Percentiles rank a stretch among this genome's conserved stretches.
phyloP scores from a whole-genome alignment of 2,113 vertebrate genomes.

The rabbit (Oryctolagus cuniculus) region DNA sequence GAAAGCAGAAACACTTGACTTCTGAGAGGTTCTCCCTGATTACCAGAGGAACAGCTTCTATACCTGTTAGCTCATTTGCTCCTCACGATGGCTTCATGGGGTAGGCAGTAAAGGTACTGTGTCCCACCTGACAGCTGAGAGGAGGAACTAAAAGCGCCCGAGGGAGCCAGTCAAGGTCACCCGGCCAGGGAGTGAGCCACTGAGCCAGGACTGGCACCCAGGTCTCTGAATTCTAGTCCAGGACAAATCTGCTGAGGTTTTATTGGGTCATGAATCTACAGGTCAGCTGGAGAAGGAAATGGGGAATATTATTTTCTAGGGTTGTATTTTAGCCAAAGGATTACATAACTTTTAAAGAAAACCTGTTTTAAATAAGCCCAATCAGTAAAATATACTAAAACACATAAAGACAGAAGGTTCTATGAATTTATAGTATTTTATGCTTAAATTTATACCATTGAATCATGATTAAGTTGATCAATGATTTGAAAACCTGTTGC shows the following conservation, averaged over 20 bases:
- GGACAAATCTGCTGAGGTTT: slow-evolving; percentile 29
- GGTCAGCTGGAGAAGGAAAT: background rate
- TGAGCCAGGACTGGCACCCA: background rate
- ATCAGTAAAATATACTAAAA: background rate
- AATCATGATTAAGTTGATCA: background rate
- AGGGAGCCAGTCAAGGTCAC: slow-evolving; percentile 43
- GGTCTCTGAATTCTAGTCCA: slow-evolving; percentile 36
- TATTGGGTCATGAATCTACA: background rate
- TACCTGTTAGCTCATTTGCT: background rate
- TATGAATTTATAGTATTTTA: background rate
- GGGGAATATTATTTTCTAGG: background rate
- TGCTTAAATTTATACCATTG: background rate
- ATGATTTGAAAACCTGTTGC: background rate
- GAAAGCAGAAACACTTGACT: background rate
- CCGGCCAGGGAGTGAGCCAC: background rate
- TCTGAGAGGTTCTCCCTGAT: background rate
- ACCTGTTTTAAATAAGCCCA: background rate
- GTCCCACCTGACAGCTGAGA: background rate
- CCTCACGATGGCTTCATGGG: background rate
- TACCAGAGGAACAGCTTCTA: slow-evolving; percentile 38
- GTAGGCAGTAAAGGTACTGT: background rate
- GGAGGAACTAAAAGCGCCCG: background rate
- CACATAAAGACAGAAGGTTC: background rate
- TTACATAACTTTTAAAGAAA: slow-evolving; percentile 33
- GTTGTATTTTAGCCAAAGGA: background rate